phyloP scores from a whole-genome alignment of 2,113 vertebrate genomes.

The Oryzias melastigma region DNA sequence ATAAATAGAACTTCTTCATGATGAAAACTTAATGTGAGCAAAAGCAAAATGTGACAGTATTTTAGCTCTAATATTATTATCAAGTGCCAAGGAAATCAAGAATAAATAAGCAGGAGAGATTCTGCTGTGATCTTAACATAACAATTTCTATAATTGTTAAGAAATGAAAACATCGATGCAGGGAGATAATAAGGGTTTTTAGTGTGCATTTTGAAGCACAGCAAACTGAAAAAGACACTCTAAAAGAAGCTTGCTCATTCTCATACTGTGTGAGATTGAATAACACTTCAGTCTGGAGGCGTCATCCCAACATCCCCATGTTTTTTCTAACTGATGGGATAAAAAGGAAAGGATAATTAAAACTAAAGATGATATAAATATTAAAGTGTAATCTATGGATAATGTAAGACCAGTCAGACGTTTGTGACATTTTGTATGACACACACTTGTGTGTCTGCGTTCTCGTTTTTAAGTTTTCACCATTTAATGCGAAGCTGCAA shows the following conservation, averaged over 20 bases:
- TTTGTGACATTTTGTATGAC: no score
- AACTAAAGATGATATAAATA: no score
- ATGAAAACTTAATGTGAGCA: slow-evolving; percentile 26
- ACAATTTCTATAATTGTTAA: neutral
- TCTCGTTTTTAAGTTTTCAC: no score
- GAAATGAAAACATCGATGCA: neutral
- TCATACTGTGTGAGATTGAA: neutral
- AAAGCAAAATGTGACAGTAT: slow-evolving; percentile 16
- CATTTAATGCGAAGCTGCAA: no score
- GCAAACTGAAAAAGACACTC: neutral
- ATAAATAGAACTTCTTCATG: neutral
- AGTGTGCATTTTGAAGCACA: slow-evolving; percentile 12
- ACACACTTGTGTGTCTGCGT: no score
- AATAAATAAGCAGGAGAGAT: slow-evolving; percentile 9
- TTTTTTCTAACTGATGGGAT: slow-evolving; percentile 32
- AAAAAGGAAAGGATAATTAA: slow-evolving; percentile 9
- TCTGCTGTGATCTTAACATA: slow-evolving; percentile 2
- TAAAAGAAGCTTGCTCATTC: slow-evolving; percentile 10
- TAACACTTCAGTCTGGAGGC: slow-evolving; percentile 20
- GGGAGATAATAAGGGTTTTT: slow-evolving; percentile 3
- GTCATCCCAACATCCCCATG: slow-evolving; percentile 30
- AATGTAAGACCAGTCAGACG: no score
- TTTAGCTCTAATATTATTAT: slow-evolving; percentile 31
- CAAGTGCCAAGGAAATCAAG: slow-evolving; percentile 2
- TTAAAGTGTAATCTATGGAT: no score